Evolutionary conservation across 2,113 vertebrate species (phyloP).

Genomic region (Pholis gunnellus): DNA sequence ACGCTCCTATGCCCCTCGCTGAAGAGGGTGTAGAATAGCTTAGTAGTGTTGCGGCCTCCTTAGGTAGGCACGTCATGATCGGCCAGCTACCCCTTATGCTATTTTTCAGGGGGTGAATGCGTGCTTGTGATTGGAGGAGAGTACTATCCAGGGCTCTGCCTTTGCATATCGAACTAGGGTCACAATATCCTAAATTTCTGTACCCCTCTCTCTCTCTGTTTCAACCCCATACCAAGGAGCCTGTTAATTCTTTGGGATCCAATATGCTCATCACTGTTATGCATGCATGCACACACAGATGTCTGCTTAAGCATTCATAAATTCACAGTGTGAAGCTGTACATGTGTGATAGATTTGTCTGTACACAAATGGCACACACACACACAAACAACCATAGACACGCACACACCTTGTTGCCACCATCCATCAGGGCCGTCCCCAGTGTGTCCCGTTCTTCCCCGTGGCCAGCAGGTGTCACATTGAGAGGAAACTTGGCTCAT

Average conservation of each 20-base stretch:
- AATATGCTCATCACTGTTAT: conserved; percentile 25
- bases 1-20: not conserved
- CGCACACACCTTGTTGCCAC: conserved; percentile 23
- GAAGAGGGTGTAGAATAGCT: not conserved
- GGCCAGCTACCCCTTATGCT: not conserved
- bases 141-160: not conserved
- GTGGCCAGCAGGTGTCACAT: conserved; percentile 81
- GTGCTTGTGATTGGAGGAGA: not conserved
- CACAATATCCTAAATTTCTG: not conserved
- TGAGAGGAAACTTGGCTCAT: conserved; percentile 67
- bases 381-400: conserved; percentile 21
- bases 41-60: not conserved
- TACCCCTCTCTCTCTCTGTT: conserved; percentile 22
- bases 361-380: conserved; percentile 42
- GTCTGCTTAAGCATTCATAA: conserved; percentile 63
- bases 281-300: conserved; percentile 50
- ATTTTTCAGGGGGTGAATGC: not conserved
- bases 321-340: conserved; percentile 57
- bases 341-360: conserved; percentile 75
- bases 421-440: conserved; percentile 62
- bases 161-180: not conserved
- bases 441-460: conserved; percentile 59
- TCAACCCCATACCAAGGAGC: conserved; percentile 36
- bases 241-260: conserved; percentile 48
- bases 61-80: not conserved